Conservation (phyloP, 2,888 invertebrate genomes). For the Lasioglossum malachurum region DNA sequence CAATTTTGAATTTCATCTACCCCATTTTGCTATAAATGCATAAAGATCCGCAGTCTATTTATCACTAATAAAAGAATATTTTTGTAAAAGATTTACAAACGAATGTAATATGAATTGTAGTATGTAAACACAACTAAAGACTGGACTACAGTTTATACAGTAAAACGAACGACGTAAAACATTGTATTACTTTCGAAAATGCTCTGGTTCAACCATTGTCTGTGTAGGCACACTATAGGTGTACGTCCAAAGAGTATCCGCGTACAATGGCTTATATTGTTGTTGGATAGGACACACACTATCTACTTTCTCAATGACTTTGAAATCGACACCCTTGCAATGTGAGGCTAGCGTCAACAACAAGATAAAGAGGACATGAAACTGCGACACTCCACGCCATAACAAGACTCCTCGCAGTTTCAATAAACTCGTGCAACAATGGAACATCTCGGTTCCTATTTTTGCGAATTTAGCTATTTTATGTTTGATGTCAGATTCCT, state of each 20-base stretch:
- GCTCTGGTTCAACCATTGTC: background rate
- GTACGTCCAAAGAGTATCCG: background rate
- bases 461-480: background rate
- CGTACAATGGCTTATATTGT: conserved; percentile 5
- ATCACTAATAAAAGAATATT: no score
- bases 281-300: background rate
- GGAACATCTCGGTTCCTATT: background rate
- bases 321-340: conserved; percentile 11
- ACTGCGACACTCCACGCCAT: background rate
- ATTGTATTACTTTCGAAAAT: background rate
- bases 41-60: no score
- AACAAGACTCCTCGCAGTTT: background rate
- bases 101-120: background rate
- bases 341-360: background rate
- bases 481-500: background rate
- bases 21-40: no score
- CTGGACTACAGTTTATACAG: background rate
- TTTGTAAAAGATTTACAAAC: background rate
- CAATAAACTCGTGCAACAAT: background rate
- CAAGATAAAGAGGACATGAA: conserved; percentile 8
- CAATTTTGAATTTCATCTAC: no score
- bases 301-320: conserved; percentile 7
- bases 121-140: background rate
- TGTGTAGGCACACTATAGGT: background rate
- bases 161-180: background rate